Percentiles rank a stretch among this genome's conserved stretches.
phyloP scores from a whole-genome alignment of 2,888 invertebrate species.

The Ectropis crepuscularia region DNA sequence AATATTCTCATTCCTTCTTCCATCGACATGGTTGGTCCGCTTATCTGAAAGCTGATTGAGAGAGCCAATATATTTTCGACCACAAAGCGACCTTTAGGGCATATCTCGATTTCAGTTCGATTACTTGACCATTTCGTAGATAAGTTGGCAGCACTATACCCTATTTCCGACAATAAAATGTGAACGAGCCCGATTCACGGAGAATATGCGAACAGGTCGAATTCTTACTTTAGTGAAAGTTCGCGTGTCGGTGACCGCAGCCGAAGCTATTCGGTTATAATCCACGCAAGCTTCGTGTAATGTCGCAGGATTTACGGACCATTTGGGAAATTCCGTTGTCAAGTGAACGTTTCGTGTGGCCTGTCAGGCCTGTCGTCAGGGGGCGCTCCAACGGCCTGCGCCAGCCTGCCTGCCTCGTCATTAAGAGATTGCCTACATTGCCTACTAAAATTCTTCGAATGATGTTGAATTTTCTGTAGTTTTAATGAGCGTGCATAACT shows the following conservation, averaged over 20 bases:
- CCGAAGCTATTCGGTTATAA: slow-evolving; percentile 20
- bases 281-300: slow-evolving; percentile 14
- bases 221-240: slow-evolving; percentile 9
- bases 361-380: slow-evolving; percentile 4
- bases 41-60: too few species aligned
- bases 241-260: slow-evolving; percentile 21
- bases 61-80: too few species aligned
- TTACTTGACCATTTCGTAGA: too few species aligned
- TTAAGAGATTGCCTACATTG: slow-evolving; percentile 20
- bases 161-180: slow-evolving; percentile 9
- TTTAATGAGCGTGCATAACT: slow-evolving; percentile 6
- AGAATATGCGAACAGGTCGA: slow-evolving; percentile 17
- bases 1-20: background rate
- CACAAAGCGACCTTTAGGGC: too few species aligned
- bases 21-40: too few species aligned
- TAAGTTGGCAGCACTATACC: too few species aligned
- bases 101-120: too few species aligned
- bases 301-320: slow-evolving; percentile 4
- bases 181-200: slow-evolving; percentile 6
- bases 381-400: background rate
- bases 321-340: slow-evolving; percentile 12
- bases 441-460: slow-evolving; percentile 8
- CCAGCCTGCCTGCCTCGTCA: slow-evolving; percentile 4
- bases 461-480: slow-evolving; percentile 9
- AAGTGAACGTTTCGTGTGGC: slow-evolving; percentile 3